phyloP scores from a whole-genome alignment of 2,888 invertebrate species.

The Phengaris alcon region DNA sequence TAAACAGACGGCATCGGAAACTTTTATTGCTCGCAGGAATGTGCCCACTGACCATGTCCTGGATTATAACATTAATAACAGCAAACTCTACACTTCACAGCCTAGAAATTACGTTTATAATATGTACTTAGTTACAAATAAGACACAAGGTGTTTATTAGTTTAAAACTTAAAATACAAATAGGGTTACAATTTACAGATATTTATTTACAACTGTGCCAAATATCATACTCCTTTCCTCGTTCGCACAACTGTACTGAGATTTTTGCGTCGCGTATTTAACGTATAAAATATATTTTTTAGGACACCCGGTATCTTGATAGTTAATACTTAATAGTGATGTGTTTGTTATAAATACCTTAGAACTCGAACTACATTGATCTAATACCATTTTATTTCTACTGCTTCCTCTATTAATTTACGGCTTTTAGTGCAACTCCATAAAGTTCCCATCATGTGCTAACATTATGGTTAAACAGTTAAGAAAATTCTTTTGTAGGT shows the following conservation, averaged over 20 bases:
- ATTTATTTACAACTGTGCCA: no score
- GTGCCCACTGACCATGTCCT: conserved; percentile 15
- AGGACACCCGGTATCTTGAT: no score
- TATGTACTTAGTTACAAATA: no score
- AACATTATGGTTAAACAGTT: not conserved
- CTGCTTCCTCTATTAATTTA: conserved; percentile 23
- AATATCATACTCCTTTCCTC: no score
- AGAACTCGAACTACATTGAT: not conserved
- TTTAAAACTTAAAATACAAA: no score
- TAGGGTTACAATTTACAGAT: no score
- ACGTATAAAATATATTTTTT: no score
- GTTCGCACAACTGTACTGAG: no score
- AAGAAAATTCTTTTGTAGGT: not conserved
- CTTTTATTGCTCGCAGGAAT: conserved; percentile 7
- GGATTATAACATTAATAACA: not conserved
- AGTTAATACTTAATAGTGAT: not conserved
- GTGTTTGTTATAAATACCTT: conserved; percentile 7
- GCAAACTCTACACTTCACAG: not conserved
- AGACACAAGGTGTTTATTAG: no score
- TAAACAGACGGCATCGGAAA: conserved; percentile 8
- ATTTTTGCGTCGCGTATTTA: no score
- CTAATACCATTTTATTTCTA: conserved; percentile 18
- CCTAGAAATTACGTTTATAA: not conserved
- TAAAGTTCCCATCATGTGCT: conserved; percentile 21
- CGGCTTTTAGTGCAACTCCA: conserved; percentile 4